Conservation (phyloP, 2,113 vertebrate species). For the Planiliza haematocheilus region DNA sequence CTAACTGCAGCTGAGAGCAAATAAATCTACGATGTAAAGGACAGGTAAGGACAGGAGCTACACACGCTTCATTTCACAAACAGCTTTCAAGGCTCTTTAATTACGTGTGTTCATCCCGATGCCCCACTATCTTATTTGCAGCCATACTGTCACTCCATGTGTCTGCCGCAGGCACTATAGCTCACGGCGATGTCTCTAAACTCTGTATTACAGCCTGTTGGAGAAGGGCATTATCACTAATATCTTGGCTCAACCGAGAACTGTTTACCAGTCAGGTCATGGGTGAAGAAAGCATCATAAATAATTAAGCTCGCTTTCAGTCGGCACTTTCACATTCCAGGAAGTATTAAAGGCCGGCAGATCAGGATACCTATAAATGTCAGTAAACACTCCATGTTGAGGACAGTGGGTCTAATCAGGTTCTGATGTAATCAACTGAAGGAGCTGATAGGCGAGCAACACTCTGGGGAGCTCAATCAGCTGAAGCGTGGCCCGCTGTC, state of each 20-base stretch:
- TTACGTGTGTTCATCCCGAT: neutral
- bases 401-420: conserved; percentile 61
- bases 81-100: conserved; percentile 25
- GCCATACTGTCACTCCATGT: conserved; percentile 32
- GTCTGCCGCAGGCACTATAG: conserved; percentile 31
- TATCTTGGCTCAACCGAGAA: conserved; percentile 46
- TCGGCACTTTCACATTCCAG: conserved; percentile 66
- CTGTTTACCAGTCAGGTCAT: conserved; percentile 63
- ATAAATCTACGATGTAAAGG: conserved; percentile 36
- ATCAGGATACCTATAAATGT: conserved; percentile 60
- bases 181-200: conserved; percentile 16
- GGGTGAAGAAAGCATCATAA: conserved; percentile 61
- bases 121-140: conserved; percentile 18
- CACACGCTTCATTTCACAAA: conserved; percentile 22
- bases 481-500: conserved; percentile 27
- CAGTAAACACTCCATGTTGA: conserved; percentile 66
- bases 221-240: conserved; percentile 25
- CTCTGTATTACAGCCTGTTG: conserved; percentile 24
- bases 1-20: conserved; percentile 18
- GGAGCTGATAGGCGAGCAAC: conserved; percentile 52
- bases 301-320: conserved; percentile 63
- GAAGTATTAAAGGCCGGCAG: conserved; percentile 61
- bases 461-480: conserved; percentile 56
- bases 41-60: conserved; percentile 29
- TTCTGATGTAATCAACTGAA: conserved; percentile 68